phyloP scores from a whole-genome alignment of 2,888 invertebrate genomes.

The Drosophila seclusa region DNA sequence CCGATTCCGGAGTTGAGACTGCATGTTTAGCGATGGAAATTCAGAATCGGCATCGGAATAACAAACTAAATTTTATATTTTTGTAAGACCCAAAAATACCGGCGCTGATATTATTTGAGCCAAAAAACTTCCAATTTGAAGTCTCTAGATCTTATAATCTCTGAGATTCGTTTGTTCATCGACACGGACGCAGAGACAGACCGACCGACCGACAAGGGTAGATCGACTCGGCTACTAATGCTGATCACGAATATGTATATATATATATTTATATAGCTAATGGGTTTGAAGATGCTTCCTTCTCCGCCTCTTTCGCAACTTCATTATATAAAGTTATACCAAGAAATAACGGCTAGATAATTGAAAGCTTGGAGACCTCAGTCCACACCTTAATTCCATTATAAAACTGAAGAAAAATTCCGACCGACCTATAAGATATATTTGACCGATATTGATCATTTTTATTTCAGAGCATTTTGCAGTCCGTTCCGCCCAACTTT shows the following conservation, averaged over 20 bases:
- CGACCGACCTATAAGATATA: background rate
- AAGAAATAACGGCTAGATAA: background rate
- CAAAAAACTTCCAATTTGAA: background rate
- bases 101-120: background rate
- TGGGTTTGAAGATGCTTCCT: background rate
- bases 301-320: background rate
- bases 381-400: background rate
- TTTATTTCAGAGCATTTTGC: background rate
- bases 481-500: no score
- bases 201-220: background rate
- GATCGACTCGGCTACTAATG: background rate
- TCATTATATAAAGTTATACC: background rate
- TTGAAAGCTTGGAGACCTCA: background rate
- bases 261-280: background rate
- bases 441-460: background rate
- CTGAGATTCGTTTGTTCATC: background rate
- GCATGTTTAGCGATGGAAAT: background rate
- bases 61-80: background rate
- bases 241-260: background rate
- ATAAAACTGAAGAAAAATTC: background rate
- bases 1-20: background rate
- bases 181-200: background rate
- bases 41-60: background rate
- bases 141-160: background rate
- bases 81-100: background rate